phyloP scores from a whole-genome alignment of 2,797 vertebrate genomes.

The Notoglanidium macrostoma region DNA sequence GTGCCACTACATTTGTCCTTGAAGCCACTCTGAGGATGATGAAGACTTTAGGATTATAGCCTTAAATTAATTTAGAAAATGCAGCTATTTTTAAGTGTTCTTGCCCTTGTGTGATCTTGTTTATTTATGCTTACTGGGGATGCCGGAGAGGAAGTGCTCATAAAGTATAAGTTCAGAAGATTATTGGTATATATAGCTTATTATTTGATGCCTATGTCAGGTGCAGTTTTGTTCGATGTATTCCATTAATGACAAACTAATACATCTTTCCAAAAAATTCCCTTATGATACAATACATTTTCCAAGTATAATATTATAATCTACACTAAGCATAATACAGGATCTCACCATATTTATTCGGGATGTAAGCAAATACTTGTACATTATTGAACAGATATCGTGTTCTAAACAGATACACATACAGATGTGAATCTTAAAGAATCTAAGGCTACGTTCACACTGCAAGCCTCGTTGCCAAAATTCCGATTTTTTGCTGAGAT shows the following conservation, averaged over 20 bases:
- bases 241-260: neutral
- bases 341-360: neutral
- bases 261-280: neutral
- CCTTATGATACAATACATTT: neutral
- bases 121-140: conserved; percentile 44
- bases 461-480: too few relatives aligned
- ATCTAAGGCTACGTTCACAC: too few relatives aligned
- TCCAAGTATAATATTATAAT: neutral
- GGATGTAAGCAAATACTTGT: neutral
- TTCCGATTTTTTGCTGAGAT: too few relatives aligned
- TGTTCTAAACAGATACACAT: neutral
- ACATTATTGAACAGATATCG: neutral
- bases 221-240: neutral
- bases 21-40: neutral
- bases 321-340: neutral
- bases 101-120: conserved; percentile 49
- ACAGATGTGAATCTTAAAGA: neutral
- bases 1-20: neutral
- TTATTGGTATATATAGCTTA: neutral
- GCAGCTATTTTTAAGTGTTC: conserved; percentile 51
- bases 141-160: conserved; percentile 33
- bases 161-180: conserved; percentile 55
- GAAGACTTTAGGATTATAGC: conserved; percentile 26
- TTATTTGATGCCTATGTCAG: neutral
- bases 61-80: conserved; percentile 49